phyloP scores from a whole-genome alignment of 2,113 vertebrate species.

The Pygathrix nemaeus region DNA sequence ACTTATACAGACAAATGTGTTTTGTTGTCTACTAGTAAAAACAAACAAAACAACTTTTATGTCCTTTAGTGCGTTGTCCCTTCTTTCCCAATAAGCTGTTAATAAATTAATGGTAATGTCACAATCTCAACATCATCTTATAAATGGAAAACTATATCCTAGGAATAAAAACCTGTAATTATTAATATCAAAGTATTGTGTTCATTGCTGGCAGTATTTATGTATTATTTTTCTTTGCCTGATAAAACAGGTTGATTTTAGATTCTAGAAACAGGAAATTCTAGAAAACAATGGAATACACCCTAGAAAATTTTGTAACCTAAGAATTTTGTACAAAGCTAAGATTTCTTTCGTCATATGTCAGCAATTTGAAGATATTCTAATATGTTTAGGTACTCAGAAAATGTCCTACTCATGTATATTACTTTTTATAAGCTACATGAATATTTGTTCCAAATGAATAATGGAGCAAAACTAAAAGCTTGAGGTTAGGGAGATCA shows the following conservation, averaged over 20 bases:
- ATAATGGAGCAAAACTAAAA: background rate
- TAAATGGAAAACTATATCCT: background rate
- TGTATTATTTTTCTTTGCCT: background rate
- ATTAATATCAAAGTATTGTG: background rate
- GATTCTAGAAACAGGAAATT: background rate
- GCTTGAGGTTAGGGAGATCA: background rate
- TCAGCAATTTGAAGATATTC: conserved; percentile 1
- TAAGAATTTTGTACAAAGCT: background rate
- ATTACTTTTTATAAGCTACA: background rate
- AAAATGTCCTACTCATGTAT: background rate
- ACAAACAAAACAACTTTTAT: background rate
- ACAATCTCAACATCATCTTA: background rate
- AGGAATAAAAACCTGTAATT: background rate
- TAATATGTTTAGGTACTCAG: background rate
- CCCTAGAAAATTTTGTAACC: background rate
- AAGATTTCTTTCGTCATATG: background rate
- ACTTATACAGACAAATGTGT: background rate
- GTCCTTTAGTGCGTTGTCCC: background rate
- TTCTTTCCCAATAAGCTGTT: background rate
- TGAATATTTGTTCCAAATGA: background rate
- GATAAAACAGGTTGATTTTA: background rate
- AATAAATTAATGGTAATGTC: background rate
- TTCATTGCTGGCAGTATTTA: background rate
- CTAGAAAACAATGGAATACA: background rate
- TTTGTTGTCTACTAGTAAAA: background rate